Evolutionary conservation across 2,113 vertebrate genomes (phyloP), one percentile per base, ranked within the genome.

Genomic region (Brachyhypopomus occidentalis): DNA sequence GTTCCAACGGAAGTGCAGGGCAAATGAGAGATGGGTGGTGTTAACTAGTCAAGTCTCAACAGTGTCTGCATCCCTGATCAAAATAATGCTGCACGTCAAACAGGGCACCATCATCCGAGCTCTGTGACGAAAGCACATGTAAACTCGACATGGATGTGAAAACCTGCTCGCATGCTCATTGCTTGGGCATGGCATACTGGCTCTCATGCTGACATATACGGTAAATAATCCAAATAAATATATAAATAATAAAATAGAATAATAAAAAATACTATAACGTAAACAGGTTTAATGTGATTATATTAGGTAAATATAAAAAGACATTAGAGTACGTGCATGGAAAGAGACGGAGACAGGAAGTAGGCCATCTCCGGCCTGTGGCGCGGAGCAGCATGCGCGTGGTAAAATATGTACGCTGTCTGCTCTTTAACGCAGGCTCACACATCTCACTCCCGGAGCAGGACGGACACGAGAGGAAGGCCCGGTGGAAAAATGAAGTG

Each of bases 401-500:
- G 87, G 90, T 92, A 91, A 92, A 92, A 92, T 92, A 92, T 92
- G 90, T 90, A 89, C 87, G 85, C 90, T 91, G 91, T 92, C 91
- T 89, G 88, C 88, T 86, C 81, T 80, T 82, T 83, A 84, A 81
- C 80, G 56, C 72, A 73, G 78, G 60, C 83, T 69, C 64, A 52
- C 78, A 90, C 89, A 83, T 90, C 90, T 92, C 90, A 92, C 91
- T 90, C 86, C 81, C 75, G 34, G 75, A 77, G 86, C 85, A 79
- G 88, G 89, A 81, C 72, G 84, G 91, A 92, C 90, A 90, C 90
- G 89, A 86, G 89, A 89, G 91, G 89, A 90, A 89, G 90, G 89
- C 89, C 82, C 85, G 85, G 88, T 89, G 89, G 89, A 89, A 89
- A 90, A 91, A 93, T 91, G 91, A 91, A 92, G 91, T 90, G 90